These are phyloP conservation scores for Harpalus rufipes DNA, from an alignment of 2,888 invertebrate genomes.

Conservation along the genomic window DNA sequence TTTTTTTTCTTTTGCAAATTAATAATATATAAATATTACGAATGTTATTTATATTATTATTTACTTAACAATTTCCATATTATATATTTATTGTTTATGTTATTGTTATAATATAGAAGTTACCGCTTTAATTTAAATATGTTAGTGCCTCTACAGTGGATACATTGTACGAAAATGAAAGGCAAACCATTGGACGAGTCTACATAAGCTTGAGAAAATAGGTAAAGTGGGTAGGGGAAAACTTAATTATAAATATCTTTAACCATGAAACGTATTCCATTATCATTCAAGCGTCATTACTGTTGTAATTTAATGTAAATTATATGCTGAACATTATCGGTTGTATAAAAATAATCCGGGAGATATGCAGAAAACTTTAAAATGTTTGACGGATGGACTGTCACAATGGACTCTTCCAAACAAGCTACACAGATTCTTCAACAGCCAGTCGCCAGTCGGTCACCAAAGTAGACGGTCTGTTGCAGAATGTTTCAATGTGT, in stretches of 20 bases:
- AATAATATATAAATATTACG: too few species aligned
- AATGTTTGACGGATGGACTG: constrained; percentile 67
- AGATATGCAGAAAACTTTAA: constrained; percentile 63
- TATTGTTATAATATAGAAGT: neutral
- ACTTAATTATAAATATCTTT: constrained; percentile 47
- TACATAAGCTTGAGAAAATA: constrained; percentile 28
- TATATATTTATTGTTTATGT: constrained; percentile 14
- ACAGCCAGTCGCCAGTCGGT: constrained; percentile 78
- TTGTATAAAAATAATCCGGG: constrained; percentile 15
- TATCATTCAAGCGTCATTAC: constrained; percentile 7
- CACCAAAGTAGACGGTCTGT: constrained; percentile 76
- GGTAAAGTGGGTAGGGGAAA: constrained; percentile 37
- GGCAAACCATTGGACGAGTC: constrained; percentile 59
- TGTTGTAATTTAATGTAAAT: constrained; percentile 31
- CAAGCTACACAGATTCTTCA: constrained; percentile 77
- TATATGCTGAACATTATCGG: neutral
- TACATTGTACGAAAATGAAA: constrained; percentile 57
- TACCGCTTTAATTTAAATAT: constrained; percentile 46
- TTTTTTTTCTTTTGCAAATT: too few species aligned
- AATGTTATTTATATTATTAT: too few species aligned
- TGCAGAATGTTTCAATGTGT: constrained; percentile 77
- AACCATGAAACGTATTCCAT: constrained; percentile 2
- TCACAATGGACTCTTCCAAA: constrained; percentile 76
- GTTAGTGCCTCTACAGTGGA: constrained; percentile 20
- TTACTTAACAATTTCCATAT: too few species aligned